A percentile compares a stretch with the other conserved stretches of the same genome.
These are phyloP conservation scores for Cyclargus thomasi DNA, from an alignment of 1,140 invertebrate genomes.

Conservation along the genomic window DNA sequence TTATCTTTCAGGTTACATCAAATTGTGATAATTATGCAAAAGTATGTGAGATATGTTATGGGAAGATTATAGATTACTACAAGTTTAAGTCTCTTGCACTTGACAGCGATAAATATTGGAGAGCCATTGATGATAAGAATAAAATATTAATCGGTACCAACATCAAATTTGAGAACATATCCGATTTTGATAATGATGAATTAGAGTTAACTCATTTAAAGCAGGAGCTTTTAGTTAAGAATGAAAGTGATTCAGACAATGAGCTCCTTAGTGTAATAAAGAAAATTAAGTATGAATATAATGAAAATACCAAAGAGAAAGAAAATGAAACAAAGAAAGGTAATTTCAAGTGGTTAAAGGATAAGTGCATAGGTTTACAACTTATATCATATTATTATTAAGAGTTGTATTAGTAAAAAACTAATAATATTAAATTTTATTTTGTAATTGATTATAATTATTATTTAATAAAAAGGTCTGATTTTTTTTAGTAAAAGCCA, in stretches of 20 bases:
- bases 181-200: constrained; percentile 17
- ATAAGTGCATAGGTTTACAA: background rate
- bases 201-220: constrained; percentile 16
- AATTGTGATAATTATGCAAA: constrained; percentile 26
- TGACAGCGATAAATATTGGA: constrained; percentile 46
- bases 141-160: constrained; percentile 23
- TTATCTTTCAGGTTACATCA: background rate
- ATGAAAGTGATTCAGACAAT: constrained; percentile 46
- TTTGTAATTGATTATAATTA: no score
- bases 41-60: constrained; percentile 45
- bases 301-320: constrained; percentile 28
- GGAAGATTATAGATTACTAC: constrained; percentile 45
- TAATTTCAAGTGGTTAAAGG: background rate
- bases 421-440: no score
- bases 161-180: constrained; percentile 27
- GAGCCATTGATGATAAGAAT: constrained; percentile 23
- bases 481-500: constrained; percentile 24
- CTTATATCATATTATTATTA: no score
- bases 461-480: no score
- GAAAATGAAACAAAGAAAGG: constrained; percentile 34
- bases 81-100: constrained; percentile 47
- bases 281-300: constrained; percentile 47
- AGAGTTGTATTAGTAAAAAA: no score
- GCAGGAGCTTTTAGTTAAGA: constrained; percentile 28
- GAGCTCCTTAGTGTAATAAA: constrained; percentile 54